Evolutionary conservation across 2,797 vertebrate genomes (phyloP), one percentile per base, ranked within the genome.

Genomic region (Molossus molossus): DNA sequence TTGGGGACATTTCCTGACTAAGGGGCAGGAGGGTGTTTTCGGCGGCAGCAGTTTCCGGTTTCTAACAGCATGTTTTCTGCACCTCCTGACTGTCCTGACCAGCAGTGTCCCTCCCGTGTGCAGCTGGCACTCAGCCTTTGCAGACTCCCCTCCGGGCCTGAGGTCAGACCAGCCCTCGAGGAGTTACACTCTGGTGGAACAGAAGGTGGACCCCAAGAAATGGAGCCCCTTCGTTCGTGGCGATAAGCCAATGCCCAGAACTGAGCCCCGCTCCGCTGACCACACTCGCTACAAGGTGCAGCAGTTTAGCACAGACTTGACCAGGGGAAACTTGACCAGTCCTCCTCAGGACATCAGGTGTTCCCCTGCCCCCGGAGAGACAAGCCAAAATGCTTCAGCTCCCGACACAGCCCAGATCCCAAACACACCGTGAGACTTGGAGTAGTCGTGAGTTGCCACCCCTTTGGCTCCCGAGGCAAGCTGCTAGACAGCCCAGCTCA

Each of bases 131-230:
- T 81, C 67, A 37, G 53, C 17, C 70, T 45, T 20, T 33, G 50
- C 58, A 60, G 60, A 25, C 7, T 40, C 14, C 80, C 15, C 50
- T 55, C 33, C 7, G 72, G 23, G 23, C 64, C 69, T 27, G 37
- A 60, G 15, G 23, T 2, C 6, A 10, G 10, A 23, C 45, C 9
- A 27, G 53, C 33, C 53, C 45, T 18, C 0, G 0, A 2, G 29
- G 21, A 20, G 50, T 50, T 53, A 13, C 9, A 21, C 25, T 85
- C 25, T 5, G 21, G 17, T 3, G 33, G 27, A 14, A 50, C 45
- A 27, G 53, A 40, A 53, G 5, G 18, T 27, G 13, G 55, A 15
- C 10, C 9, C 53, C 58, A 53, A 57, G 29, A 67, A 60, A 33
- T 5, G 1, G 29, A 87, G 57, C 72, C 18, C 65, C 69, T 21